phyloP scores from a whole-genome alignment of 2,888 invertebrate genomes.

The Papilio protenor region DNA sequence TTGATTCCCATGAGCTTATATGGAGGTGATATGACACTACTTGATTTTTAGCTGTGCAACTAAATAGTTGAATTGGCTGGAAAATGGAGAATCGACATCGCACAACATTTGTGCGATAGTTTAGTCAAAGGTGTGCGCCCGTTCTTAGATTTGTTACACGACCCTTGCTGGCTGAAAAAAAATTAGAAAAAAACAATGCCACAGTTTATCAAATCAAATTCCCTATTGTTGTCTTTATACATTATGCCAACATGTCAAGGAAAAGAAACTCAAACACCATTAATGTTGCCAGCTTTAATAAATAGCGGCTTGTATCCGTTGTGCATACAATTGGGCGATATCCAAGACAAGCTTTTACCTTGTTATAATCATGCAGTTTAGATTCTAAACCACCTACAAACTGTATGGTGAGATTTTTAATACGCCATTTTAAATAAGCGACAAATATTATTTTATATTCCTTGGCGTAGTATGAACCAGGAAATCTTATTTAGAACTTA shows the following conservation, averaged over 20 bases:
- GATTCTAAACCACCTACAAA: conserved; percentile 32
- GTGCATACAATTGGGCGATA: conserved; percentile 38
- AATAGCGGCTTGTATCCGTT: conserved; percentile 16
- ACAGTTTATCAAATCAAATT: not conserved
- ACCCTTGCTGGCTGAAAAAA: not conserved
- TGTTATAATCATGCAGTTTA: conserved; percentile 39
- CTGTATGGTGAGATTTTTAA: conserved; percentile 27
- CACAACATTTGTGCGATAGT: no score
- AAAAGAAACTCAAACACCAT: conserved; percentile 35
- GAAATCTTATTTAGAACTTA: not conserved
- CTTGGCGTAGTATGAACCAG: not conserved
- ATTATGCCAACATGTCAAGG: conserved; percentile 27
- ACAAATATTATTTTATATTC: not conserved
- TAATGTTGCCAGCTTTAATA: conserved; percentile 34
- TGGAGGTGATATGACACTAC: no score
- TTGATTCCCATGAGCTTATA: no score
- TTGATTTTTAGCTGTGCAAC: no score
- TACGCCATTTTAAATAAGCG: not conserved
- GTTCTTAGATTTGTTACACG: no score
- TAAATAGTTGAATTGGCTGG: no score
- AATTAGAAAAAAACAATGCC: not conserved
- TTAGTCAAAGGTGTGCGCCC: no score
- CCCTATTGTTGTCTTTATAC: not conserved
- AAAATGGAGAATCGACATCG: no score
- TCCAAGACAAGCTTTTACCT: conserved; percentile 33